Evolutionary conservation across 2,888 invertebrate genomes (phyloP).

Genomic region (Plagiodera versicolora): DNA sequence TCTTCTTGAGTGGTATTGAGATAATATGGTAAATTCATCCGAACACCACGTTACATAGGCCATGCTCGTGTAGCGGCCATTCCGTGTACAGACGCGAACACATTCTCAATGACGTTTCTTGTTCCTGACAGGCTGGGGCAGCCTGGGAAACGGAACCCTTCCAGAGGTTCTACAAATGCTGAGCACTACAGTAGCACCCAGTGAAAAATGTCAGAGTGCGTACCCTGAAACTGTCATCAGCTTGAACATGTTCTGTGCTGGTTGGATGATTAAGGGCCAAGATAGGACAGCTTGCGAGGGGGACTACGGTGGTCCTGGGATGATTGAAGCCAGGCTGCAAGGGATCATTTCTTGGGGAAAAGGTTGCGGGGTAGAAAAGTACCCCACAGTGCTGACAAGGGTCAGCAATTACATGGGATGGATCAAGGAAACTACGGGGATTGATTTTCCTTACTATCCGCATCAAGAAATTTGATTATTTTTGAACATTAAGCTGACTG

Average conservation of each 20-base stretch:
- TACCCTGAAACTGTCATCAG: constrained; percentile 41
- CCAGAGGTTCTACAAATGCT: constrained; percentile 23
- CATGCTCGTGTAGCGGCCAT: too few species aligned
- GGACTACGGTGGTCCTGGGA: constrained; percentile 39
- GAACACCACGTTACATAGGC: too few species aligned
- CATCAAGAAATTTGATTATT: too few species aligned
- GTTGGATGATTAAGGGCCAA: constrained; percentile 55
- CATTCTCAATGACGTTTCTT: neutral
- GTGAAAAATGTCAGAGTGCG: neutral
- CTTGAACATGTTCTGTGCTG: constrained; percentile 60
- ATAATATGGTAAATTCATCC: too few species aligned
- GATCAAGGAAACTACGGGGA: constrained; percentile 7
- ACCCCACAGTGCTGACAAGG: constrained; percentile 40
- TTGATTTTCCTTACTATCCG: neutral
- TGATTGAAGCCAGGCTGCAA: constrained; percentile 23
- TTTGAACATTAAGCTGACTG: too few species aligned
- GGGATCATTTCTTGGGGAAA: constrained; percentile 43
- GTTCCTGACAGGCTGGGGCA: neutral
- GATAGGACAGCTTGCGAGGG: constrained; percentile 31
- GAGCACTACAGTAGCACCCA: constrained; percentile 10
- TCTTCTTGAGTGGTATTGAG: too few species aligned
- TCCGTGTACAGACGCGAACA: constrained; percentile 3
- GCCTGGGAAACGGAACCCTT: constrained; percentile 7
- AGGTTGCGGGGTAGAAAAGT: constrained; percentile 36
- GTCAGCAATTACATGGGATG: constrained; percentile 28